Evolutionary conservation across 2,888 invertebrate species (phyloP).

Genomic region (Lordiphosa fenestrarum): DNA sequence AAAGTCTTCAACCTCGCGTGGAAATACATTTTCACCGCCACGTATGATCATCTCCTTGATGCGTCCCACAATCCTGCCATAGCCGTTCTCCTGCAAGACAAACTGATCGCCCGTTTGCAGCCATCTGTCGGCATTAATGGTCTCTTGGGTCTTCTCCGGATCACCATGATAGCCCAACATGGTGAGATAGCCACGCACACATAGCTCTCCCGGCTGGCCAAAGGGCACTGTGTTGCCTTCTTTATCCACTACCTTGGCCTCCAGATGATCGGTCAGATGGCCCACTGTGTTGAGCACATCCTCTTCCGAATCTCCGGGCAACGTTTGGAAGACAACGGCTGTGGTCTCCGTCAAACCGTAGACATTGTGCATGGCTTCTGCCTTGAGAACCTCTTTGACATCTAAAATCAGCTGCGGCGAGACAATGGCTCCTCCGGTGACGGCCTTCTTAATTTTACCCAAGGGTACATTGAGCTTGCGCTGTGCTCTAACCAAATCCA

Average conservation of each 20-base stretch:
- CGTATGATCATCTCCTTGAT: slow-evolving; percentile 89
- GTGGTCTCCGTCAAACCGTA: slow-evolving; percentile 84
- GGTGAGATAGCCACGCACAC: slow-evolving; percentile 85
- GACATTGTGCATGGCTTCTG: slow-evolving; percentile 81
- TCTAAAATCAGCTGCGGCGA: slow-evolving; percentile 83
- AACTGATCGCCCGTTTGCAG: slow-evolving; percentile 86
- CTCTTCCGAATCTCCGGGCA: slow-evolving; percentile 80
- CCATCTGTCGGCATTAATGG: slow-evolving; percentile 86
- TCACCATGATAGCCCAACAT: slow-evolving; percentile 90
- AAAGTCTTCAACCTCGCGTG: slow-evolving; percentile 89
- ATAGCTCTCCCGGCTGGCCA: slow-evolving; percentile 87
- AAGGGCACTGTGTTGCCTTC: slow-evolving; percentile 84
- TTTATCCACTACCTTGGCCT: slow-evolving; percentile 83
- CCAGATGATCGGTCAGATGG: slow-evolving; percentile 82
- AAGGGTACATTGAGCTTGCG: slow-evolving; percentile 80
- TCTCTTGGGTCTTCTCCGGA: slow-evolving; percentile 85
- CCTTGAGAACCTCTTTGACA: slow-evolving; percentile 80
- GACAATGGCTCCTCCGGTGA: slow-evolving; percentile 88
- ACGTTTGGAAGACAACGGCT: slow-evolving; percentile 82
- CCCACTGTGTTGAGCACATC: slow-evolving; percentile 82
- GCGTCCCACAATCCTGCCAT: slow-evolving; percentile 86
- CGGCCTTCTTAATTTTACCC: slow-evolving; percentile 81
- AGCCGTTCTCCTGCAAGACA: slow-evolving; percentile 84
- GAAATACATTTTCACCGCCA: slow-evolving; percentile 91
- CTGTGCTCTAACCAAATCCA: slow-evolving; percentile 85